Conservation (phyloP, 1,140 invertebrate species). For the Heterodera schachtii region DNA sequence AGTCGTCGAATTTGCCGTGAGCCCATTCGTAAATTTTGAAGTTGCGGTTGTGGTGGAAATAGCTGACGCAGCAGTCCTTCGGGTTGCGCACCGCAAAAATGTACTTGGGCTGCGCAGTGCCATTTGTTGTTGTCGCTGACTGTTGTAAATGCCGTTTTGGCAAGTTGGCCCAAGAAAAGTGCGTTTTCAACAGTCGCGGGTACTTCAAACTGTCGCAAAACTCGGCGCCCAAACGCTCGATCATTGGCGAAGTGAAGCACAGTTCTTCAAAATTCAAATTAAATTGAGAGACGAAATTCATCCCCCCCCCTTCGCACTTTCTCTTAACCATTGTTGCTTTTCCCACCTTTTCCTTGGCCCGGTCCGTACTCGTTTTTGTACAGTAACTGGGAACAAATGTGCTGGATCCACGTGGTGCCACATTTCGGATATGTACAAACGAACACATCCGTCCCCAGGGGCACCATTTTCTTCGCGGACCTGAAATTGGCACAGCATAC, state of each 20-base stretch:
- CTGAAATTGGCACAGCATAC: too few species aligned
- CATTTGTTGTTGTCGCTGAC: constrained; percentile 60
- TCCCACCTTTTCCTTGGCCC: constrained; percentile 58
- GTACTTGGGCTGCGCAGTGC: constrained; percentile 60
- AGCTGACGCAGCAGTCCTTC: constrained; percentile 47
- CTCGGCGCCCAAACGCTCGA: constrained; percentile 62
- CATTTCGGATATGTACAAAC: constrained; percentile 64
- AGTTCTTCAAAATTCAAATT: constrained; percentile 54
- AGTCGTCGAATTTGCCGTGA: constrained; percentile 61
- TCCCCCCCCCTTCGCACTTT: too few species aligned
- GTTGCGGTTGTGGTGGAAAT: constrained; percentile 62
- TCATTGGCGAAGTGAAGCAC: constrained; percentile 60
- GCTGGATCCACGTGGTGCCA: constrained; percentile 66
- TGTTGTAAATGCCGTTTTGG: constrained; percentile 51
- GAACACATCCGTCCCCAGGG: constrained; percentile 57
- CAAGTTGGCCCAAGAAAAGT: constrained; percentile 56
- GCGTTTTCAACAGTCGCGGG: constrained; percentile 63
- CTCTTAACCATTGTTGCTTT: too few species aligned
- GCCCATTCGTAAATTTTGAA: constrained; percentile 62
- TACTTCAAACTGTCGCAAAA: constrained; percentile 49
- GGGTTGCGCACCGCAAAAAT: constrained; percentile 49
- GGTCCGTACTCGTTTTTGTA: constrained; percentile 50
- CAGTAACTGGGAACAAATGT: constrained; percentile 63
- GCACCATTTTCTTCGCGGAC: constrained; percentile 55
- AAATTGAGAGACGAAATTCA: not conserved